Base-by-base conservation (phyloP, 1,140 invertebrate species). In the Drosophila suzukii region DNA sequence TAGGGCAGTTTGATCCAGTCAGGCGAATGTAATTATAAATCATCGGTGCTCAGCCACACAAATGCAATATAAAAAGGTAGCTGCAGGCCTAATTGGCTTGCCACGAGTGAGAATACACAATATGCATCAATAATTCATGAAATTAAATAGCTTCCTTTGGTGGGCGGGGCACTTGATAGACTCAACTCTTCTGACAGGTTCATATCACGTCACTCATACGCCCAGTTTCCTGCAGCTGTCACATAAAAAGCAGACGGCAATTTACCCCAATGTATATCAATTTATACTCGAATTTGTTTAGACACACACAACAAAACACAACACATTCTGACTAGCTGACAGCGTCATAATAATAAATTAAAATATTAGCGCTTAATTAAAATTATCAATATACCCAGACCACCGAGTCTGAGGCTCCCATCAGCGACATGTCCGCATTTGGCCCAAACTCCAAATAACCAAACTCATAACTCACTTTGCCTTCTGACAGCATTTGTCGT, bases 281-380 rank as follows among this genome's bases (percentile, higher is more conserved):
- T 17, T 17, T 17, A 51, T 17, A n/a, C 38, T 20, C 43, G 15
- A 30, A 50, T 39, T 47, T 47, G 32, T 39, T 32, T 43, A 65
- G 41, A 65, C 53, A 39, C 36, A 75, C 36, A 60, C 53, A n/a
- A 27, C 20, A 32, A 6, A 49, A 60, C 54, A 62, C 44, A 46
- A 53, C 11, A 50, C 36, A 59, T 36, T n/a, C 24, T 41, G 17
- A 43, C 43, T 53, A 74, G 58, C 51, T 77, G 66, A 67, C 63
- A 78, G 67, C 78, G 67, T 83, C 67, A 90, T 90, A 77, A 75
- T 90, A 74, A 90, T 86, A 83, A 90, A 90, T 90, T 90, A 86
- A 80, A 90, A 88, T 82, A 90, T 90, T 90, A 90, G 86, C 86
- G 81, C 86, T 90, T 90, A 83, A 90, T 90, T 90, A 86, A 90